These are phyloP conservation scores for Amphilophus citrinellus DNA, from an alignment of 2,113 vertebrate species.

Conservation along the genomic window DNA sequence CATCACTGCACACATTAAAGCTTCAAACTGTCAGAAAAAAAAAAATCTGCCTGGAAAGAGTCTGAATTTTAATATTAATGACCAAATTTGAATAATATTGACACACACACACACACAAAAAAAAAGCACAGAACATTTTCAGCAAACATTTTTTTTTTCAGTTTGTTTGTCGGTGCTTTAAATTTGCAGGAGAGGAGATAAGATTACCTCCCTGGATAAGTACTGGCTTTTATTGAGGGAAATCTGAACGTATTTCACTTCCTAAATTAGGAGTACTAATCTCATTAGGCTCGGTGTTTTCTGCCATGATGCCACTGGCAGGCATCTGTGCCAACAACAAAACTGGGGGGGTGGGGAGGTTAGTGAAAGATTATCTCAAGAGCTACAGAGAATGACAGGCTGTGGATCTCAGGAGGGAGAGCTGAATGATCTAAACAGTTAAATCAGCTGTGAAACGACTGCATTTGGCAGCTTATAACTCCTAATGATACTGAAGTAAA, in stretches of 20 bases:
- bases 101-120: neutral
- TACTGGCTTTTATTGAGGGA: slow-evolving; percentile 10
- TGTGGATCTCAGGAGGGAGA: slow-evolving; percentile 10
- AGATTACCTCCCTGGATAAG: slow-evolving; percentile 1
- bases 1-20: slow-evolving; percentile 40
- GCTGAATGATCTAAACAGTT: slow-evolving; percentile 34
- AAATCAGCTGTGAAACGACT: slow-evolving; percentile 41
- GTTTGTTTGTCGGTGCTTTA: neutral
- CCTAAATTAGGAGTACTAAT: slow-evolving; percentile 53
- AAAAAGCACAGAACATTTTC: neutral
- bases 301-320: slow-evolving; percentile 33
- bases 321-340: slow-evolving; percentile 24
- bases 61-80: slow-evolving; percentile 27
- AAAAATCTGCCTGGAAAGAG: neutral
- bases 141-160: neutral
- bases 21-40: slow-evolving; percentile 2
- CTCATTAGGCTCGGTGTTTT: slow-evolving; percentile 39
- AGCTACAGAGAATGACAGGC: slow-evolving; percentile 38
- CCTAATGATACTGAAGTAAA: slow-evolving; percentile 10
- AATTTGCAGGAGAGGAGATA: slow-evolving; percentile 1
- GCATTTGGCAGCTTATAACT: slow-evolving; percentile 3
- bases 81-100: slow-evolving; percentile 23
- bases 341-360: neutral
- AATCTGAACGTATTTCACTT: slow-evolving; percentile 35
- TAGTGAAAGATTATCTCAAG: slow-evolving; percentile 42